Percentiles rank a stretch among this genome's conserved stretches.
phyloP scores from a whole-genome alignment of 2,797 vertebrate genomes.

The Heteromormyrus szaboi region DNA sequence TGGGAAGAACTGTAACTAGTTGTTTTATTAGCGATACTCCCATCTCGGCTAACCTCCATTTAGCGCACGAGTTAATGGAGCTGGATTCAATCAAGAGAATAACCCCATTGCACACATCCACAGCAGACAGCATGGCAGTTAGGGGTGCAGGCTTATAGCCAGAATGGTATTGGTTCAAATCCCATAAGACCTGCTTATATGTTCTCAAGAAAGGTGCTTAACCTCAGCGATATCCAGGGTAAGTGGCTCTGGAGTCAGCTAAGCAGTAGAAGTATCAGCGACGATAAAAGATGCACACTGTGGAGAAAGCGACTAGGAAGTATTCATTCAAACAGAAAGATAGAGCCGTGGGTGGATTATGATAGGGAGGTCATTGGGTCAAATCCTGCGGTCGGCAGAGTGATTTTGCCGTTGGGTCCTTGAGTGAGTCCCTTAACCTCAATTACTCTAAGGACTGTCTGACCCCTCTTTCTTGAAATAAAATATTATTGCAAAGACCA shows the following conservation, averaged over 20 bases:
- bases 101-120: not conserved
- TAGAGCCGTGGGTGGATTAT: not conserved
- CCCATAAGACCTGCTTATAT: conserved; percentile 2
- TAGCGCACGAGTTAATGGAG: not conserved
- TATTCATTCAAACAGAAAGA: not conserved
- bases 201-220: not conserved
- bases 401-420: not conserved
- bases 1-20: not conserved
- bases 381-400: not conserved
- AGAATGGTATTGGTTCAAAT: not conserved
- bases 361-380: not conserved
- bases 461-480: not conserved
- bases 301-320: not conserved
- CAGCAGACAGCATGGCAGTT: not conserved
- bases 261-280: not conserved
- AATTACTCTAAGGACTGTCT: not conserved
- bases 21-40: not conserved
- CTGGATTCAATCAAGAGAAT: not conserved
- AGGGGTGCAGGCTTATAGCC: not conserved
- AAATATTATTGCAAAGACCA: not conserved
- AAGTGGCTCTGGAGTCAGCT: not conserved
- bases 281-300: not conserved
- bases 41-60: not conserved
- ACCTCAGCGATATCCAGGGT: not conserved
- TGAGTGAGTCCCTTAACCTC: not conserved